Evolutionary conservation across 2,797 vertebrate species (phyloP), one percentile per base, ranked within the genome.

Genomic region (Labeo calbasu): DNA sequence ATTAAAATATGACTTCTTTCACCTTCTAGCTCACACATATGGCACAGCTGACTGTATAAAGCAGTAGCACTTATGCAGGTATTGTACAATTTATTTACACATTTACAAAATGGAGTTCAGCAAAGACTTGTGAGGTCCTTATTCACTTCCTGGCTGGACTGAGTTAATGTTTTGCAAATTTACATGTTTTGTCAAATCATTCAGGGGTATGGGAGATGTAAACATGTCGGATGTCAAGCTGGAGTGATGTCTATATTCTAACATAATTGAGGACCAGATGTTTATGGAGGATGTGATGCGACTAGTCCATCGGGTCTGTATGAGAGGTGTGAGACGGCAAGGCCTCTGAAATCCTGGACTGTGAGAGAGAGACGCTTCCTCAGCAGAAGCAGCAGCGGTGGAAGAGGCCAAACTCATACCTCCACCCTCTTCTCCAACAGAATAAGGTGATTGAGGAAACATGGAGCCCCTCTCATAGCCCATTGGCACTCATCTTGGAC

Each of bases 51-150:
- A 92, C 89, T 90, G 88, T 93, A 94, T 90, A 92, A 86, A 86
- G 84, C 89, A 87, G 87, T 85, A 91, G 90, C 87, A 88, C 88
- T 81, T 85, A 84, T 84, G 88, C 87, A 28, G 21, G 86, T 88
- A 90, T 91, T 94, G 68, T 94, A 94, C 93, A 94, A 72, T 82
- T 84, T 93, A 96, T 95, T 92, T 95, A 96, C 94, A 96, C 90
- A 95, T 95, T 66, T 95, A 95, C 94, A 96, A 71, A 78, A 81
- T 28, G 19, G 28, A n/a, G 43, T 15, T 70, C 9, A 25, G 48
- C 19, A 81, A 57, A 50, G 32, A 76, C 14, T 86, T 19, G 14
- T 10, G 6, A 81, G 6, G 21, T 43, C 14, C 5, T 32, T 25
- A 3, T 51, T 68, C 13, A 17, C 51, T 82, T 79, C 25, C 11